phyloP scores from a whole-genome alignment of 2,113 vertebrate species.

The Rhizomys pruinosus region DNA sequence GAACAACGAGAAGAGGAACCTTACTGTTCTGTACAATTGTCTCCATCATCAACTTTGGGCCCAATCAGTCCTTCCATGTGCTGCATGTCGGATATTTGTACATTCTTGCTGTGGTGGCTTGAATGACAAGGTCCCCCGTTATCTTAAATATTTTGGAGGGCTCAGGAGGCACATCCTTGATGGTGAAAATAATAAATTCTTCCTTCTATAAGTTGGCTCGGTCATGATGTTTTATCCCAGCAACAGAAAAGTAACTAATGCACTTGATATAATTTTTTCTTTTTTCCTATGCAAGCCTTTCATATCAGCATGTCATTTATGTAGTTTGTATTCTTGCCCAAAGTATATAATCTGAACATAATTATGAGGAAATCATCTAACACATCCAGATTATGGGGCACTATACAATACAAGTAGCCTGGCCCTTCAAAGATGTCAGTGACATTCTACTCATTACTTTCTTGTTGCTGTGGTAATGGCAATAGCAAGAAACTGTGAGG shows the following conservation, averaged over 20 bases:
- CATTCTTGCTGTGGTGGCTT: not conserved
- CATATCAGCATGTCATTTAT: not conserved
- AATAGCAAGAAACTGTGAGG: too few species aligned
- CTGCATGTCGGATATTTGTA: not conserved
- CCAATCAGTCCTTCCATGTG: not conserved
- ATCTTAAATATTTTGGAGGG: too few species aligned
- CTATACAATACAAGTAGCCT: not conserved
- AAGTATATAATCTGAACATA: slow-evolving; percentile 14
- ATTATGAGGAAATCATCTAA: slow-evolving; percentile 24
- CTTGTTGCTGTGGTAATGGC: too few species aligned
- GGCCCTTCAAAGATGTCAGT: not conserved
- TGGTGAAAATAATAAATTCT: too few species aligned
- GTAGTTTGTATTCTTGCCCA: slow-evolving; percentile 24
- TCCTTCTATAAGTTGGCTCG: too few species aligned
- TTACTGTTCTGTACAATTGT: too few species aligned
- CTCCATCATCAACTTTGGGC: not conserved
- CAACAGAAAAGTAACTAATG: too few species aligned
- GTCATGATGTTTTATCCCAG: too few species aligned
- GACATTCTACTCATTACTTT: too few species aligned
- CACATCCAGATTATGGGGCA: not conserved
- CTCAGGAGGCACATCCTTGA: too few species aligned
- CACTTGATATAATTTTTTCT: not conserved
- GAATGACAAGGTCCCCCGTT: too few species aligned
- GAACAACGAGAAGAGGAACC: too few species aligned
- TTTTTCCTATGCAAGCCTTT: slow-evolving; percentile 25